A percentile compares a stretch with the other conserved stretches of the same genome.
Evolutionary conservation across 2,888 invertebrate species (phyloP).

Genomic region (Apamea monoglypha): DNA sequence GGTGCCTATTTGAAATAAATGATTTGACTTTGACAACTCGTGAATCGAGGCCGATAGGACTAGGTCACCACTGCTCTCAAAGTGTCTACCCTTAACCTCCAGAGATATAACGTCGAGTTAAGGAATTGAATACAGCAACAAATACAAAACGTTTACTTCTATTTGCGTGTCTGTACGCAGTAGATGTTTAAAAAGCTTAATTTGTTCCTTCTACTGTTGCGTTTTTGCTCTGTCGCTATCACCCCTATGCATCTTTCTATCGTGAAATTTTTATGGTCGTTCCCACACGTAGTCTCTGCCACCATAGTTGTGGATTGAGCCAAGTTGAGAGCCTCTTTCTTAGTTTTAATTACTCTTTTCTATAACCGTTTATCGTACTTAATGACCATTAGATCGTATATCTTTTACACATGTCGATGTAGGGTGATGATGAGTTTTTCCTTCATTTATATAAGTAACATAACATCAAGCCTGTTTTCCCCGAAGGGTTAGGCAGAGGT

Average conservation of each 20-base stretch:
- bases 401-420: neutral
- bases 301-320: neutral
- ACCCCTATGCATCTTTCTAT: neutral
- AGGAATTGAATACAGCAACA: neutral
- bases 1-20: too few relatives aligned
- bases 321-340: neutral
- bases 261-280: slow-evolving; percentile 1
- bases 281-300: neutral
- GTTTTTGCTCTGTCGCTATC: neutral
- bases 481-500: neutral
- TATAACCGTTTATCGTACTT: neutral
- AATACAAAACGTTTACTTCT: neutral
- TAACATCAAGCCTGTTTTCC: neutral
- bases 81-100: neutral
- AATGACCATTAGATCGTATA: neutral
- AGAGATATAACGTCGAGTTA: neutral
- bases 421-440: neutral
- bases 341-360: slow-evolving; percentile 17
- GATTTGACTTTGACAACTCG: too few relatives aligned
- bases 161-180: neutral
- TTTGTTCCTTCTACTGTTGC: neutral
- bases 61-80: too few relatives aligned
- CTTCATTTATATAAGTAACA: neutral
- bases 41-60: neutral
- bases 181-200: neutral